A percentile compares a stretch with the other conserved stretches of the same genome.
phyloP scores from a whole-genome alignment of 2,888 invertebrate species.

The Erebia palarica region DNA sequence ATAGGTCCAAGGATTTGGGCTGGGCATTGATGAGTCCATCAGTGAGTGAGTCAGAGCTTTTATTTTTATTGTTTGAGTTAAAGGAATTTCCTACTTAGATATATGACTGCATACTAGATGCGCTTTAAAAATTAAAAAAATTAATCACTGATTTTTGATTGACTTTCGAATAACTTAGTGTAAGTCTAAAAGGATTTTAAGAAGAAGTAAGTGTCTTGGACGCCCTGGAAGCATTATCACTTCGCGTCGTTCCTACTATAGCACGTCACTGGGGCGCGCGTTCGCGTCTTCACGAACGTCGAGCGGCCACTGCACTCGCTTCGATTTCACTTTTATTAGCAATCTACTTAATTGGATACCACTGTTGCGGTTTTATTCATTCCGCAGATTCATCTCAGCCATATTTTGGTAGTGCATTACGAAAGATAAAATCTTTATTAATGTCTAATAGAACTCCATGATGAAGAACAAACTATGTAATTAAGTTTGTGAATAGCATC shows the following conservation, averaged over 20 bases:
- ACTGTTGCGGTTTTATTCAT: slow-evolving; percentile 78
- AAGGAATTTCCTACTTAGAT: too few relatives aligned
- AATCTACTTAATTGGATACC: slow-evolving; percentile 81
- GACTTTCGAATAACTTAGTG: too few relatives aligned
- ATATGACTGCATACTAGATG: too few relatives aligned
- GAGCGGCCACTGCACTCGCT: slow-evolving; percentile 79
- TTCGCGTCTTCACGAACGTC: slow-evolving; percentile 38
- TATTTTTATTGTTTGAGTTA: too few relatives aligned
- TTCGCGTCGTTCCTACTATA: neutral
- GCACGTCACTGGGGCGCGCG: slow-evolving; percentile 36
- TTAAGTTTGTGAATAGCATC: slow-evolving; percentile 3
- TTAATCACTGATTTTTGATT: too few relatives aligned
- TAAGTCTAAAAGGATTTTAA: too few relatives aligned
- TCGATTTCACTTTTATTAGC: slow-evolving; percentile 83
- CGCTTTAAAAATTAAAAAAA: too few relatives aligned
- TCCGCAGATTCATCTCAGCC: slow-evolving; percentile 74
- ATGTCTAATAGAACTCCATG: slow-evolving; percentile 24
- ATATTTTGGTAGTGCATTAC: slow-evolving; percentile 47
- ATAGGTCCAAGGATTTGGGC: too few relatives aligned
- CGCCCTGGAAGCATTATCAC: neutral
- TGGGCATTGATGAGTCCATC: too few relatives aligned
- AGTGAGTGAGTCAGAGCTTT: too few relatives aligned
- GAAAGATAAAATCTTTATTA: slow-evolving; percentile 25
- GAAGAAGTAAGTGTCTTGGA: neutral
- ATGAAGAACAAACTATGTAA: slow-evolving; percentile 16